These are phyloP conservation scores for Troides helena DNA, from an alignment of 2,888 invertebrate genomes.

Conservation along the genomic window DNA sequence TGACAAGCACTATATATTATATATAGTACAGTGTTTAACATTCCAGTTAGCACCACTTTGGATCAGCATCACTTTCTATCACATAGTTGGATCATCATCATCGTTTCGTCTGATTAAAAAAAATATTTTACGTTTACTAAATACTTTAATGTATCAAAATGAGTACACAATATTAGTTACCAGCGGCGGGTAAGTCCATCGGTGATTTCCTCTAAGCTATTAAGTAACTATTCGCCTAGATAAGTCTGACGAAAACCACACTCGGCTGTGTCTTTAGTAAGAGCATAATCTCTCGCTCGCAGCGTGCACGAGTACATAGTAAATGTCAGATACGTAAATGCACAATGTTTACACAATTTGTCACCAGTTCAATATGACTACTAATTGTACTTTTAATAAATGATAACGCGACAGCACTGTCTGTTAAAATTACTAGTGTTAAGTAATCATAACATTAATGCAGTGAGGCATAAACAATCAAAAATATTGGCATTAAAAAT, in stretches of 20 bases:
- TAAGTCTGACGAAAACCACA: conserved; percentile 31
- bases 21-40: no score
- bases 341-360: conserved; percentile 13
- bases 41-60: no score
- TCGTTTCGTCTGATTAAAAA: no score
- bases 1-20: no score
- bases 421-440: no score
- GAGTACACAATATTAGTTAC: conserved; percentile 25
- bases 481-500: no score
- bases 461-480: no score
- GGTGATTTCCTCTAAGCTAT: conserved; percentile 27
- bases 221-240: conserved; percentile 28
- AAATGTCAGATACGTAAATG: conserved; percentile 23
- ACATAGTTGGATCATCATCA: no score
- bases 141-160: background rate
- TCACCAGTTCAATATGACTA: conserved; percentile 10
- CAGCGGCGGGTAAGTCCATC: background rate
- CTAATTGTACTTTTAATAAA: conserved; percentile 5
- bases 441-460: no score
- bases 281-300: conserved; percentile 23
- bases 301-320: conserved; percentile 12
- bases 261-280: conserved; percentile 26
- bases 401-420: no score
- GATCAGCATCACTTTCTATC: no score
- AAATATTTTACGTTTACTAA: no score